phyloP scores from a whole-genome alignment of 2,888 invertebrate genomes.

The Notodonta ziczac region DNA sequence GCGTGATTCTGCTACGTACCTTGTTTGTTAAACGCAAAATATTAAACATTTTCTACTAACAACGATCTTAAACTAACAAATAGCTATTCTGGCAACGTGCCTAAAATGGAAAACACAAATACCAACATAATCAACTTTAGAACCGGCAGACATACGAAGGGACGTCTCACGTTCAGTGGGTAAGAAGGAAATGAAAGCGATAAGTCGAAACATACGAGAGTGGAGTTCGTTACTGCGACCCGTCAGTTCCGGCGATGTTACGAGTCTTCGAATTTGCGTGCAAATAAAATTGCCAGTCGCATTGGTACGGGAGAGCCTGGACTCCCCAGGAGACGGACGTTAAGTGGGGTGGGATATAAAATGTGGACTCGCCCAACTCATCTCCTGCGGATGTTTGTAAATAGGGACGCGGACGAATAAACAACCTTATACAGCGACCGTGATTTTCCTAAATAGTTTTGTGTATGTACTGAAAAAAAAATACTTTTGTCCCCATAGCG shows the following conservation, averaged over 20 bases:
- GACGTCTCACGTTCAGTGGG: constrained; percentile 30
- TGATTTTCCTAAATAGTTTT: constrained; percentile 41
- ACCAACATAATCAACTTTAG: background rate
- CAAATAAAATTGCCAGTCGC: constrained; percentile 68
- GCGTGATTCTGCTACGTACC: no score
- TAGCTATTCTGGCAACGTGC: background rate
- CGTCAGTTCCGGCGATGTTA: constrained; percentile 64
- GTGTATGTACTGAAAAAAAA: constrained; percentile 9
- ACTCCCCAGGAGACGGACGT: constrained; percentile 55
- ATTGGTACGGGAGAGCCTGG: constrained; percentile 55
- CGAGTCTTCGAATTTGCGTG: constrained; percentile 75
- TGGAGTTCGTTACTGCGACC: constrained; percentile 62
- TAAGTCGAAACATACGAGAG: constrained; percentile 58
- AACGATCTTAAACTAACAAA: background rate
- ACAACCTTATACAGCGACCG: constrained; percentile 33
- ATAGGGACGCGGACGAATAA: constrained; percentile 43
- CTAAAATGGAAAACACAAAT: constrained; percentile 1
- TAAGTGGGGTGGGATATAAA: constrained; percentile 64
- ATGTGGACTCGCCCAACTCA: constrained; percentile 65
- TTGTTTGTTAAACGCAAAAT: no score
- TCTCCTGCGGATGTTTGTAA: constrained; percentile 69
- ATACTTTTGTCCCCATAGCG: background rate
- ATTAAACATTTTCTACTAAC: no score
- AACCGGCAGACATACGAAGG: constrained; percentile 3
- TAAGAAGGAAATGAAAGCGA: constrained; percentile 69